phyloP scores from a whole-genome alignment of 2,888 invertebrate species.

The Seira ritae region DNA sequence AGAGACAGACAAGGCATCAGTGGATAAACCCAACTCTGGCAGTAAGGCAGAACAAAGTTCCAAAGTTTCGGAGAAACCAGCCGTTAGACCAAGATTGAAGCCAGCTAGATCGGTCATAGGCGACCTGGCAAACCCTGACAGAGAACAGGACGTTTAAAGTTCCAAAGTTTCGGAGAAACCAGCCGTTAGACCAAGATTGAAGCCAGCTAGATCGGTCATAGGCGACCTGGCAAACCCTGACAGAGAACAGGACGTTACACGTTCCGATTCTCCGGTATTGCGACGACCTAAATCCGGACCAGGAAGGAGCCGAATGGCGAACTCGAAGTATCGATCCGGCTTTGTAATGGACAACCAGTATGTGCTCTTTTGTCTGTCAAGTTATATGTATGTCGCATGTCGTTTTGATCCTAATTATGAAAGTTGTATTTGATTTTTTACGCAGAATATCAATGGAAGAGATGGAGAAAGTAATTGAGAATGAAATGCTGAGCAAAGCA shows the following conservation, averaged over 20 bases:
- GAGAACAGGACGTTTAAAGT: not conserved
- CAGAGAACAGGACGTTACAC: not conserved
- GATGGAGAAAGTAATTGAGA: conserved; percentile 67
- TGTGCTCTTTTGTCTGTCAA: not conserved
- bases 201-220: not conserved
- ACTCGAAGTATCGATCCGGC: conserved; percentile 70
- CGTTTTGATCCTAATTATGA: too few species aligned
- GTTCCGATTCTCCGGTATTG: conserved; percentile 34
- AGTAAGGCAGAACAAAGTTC: conserved; percentile 3
- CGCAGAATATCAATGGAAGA: conserved; percentile 64
- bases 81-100: conserved; percentile 5
- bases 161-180: not conserved
- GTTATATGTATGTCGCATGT: too few species aligned
- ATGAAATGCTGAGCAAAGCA: conserved; percentile 61
- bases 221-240: not conserved
- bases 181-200: conserved; percentile 23
- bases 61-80: not conserved
- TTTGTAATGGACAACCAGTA: conserved; percentile 67
- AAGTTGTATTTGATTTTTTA: not conserved
- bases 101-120: not conserved
- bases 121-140: not conserved
- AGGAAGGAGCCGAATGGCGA: conserved; percentile 36
- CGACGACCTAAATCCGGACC: conserved; percentile 53
- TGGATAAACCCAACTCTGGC: too few species aligned
- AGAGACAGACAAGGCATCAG: too few species aligned